phyloP scores from a whole-genome alignment of 2,888 invertebrate genomes.

The Campoletis raptor region DNA sequence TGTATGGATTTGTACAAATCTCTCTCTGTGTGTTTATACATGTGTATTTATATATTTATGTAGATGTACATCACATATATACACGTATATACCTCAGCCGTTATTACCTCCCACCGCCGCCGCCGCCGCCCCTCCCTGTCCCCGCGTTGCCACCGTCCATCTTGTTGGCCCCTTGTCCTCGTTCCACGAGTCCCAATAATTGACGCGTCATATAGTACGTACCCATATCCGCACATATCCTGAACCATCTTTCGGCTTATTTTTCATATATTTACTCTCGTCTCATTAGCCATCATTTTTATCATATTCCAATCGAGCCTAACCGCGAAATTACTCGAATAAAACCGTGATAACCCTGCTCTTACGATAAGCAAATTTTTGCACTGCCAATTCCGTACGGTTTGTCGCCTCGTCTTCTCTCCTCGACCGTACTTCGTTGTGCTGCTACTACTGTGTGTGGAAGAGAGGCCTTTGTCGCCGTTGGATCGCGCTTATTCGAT shows the following conservation, averaged over 20 bases:
- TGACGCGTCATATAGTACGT: constrained; percentile 80
- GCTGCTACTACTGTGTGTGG: constrained; percentile 28
- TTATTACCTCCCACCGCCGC: constrained; percentile 51
- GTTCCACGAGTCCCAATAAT: constrained; percentile 78
- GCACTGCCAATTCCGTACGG: constrained; percentile 16
- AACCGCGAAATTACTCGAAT: neutral
- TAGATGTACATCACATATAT: constrained; percentile 1
- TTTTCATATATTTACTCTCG: constrained; percentile 14
- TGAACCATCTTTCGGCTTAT: constrained; percentile 2
- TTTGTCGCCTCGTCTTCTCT: constrained; percentile 12
- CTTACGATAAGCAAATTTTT: constrained; percentile 23
- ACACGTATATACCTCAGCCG: constrained; percentile 27
- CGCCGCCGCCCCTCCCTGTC: constrained; percentile 53
- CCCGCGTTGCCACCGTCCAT: constrained; percentile 78
- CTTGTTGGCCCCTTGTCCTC: constrained; percentile 82
- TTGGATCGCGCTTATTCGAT: constrained; percentile 71
- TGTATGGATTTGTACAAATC: neutral
- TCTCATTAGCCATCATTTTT: neutral
- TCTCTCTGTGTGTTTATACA: neutral
- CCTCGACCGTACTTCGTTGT: constrained; percentile 24
- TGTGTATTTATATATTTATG: constrained; percentile 18
- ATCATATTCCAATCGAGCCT: neutral
- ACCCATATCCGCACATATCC: constrained; percentile 51
- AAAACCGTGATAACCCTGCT: constrained; percentile 17
- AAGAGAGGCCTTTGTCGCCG: constrained; percentile 66